Conservation (phyloP, 2,113 vertebrate species). For the Eubucco bourcierii region DNA sequence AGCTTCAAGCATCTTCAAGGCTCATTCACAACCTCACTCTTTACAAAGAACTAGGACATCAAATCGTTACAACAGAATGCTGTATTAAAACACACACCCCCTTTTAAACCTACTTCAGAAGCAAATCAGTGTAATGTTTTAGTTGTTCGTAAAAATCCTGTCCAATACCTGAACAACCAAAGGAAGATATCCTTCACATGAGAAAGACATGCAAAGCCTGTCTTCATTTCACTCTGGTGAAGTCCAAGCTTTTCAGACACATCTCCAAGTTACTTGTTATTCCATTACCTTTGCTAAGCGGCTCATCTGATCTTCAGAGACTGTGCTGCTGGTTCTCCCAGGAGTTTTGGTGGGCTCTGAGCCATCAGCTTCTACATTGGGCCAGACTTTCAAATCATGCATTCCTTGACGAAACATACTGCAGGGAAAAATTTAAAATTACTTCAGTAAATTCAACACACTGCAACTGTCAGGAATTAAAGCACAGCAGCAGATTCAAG, state of each 20-base stretch:
- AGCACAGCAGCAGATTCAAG: background rate
- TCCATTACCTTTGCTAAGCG: constrained; percentile 92
- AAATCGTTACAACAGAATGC: background rate
- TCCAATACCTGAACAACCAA: background rate
- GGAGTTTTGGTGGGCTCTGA: constrained; percentile 92
- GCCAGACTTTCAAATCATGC: constrained; percentile 99
- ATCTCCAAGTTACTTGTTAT: background rate
- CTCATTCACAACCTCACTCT: background rate
- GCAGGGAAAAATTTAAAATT: background rate
- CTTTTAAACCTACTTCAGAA: background rate
- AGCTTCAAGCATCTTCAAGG: background rate
- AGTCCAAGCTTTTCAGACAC: background rate
- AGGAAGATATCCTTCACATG: background rate
- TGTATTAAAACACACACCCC: background rate
- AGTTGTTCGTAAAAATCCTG: background rate
- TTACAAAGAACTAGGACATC: background rate
- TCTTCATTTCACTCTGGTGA: background rate
- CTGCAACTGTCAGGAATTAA: background rate
- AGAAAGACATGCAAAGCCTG: background rate
- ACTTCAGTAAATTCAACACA: constrained; percentile 11
- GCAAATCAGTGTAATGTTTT: background rate
- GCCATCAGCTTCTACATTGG: constrained; percentile 93
- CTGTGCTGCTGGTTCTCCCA: constrained; percentile 91
- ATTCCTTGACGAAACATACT: constrained; percentile 99
- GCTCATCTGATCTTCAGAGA: constrained; percentile 97